Percentiles rank a stretch among this genome's conserved stretches.
These are phyloP conservation scores for Aphis gossypii DNA, from an alignment of 1,140 invertebrate species.

Conservation along the genomic window DNA sequence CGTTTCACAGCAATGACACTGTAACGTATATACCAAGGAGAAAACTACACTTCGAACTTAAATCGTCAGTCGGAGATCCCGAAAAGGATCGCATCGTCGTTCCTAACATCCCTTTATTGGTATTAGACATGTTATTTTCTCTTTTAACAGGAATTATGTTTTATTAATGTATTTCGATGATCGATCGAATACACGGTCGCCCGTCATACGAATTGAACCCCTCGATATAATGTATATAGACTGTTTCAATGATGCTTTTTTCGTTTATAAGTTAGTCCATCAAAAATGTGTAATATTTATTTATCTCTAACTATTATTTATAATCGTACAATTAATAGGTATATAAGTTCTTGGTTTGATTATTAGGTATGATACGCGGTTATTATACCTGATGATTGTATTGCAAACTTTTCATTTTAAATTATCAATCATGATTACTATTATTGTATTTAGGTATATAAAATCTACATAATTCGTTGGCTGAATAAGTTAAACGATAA, in stretches of 20 bases:
- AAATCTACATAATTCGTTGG: not conserved
- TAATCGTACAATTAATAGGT: not conserved
- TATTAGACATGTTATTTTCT: slow-evolving; percentile 62
- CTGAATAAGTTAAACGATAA: not conserved
- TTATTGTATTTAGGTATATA: not conserved
- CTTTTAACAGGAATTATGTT: not conserved
- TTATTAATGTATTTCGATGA: no score
- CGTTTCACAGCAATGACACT: slow-evolving; percentile 78
- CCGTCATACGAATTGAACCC: not conserved
- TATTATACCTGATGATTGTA: not conserved
- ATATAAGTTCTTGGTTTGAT: no score
- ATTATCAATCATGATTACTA: not conserved
- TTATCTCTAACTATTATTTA: not conserved
- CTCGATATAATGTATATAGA: not conserved
- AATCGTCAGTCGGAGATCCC: slow-evolving; percentile 75
- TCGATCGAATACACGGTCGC: no score
- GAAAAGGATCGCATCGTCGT: slow-evolving; percentile 72
- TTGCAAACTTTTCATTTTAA: not conserved
- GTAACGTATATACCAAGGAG: slow-evolving; percentile 77
- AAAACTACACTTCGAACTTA: slow-evolving; percentile 71
- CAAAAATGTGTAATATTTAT: not conserved
- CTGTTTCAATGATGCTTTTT: not conserved
- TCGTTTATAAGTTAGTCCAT: not conserved
- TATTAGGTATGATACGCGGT: not conserved
- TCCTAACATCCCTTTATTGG: slow-evolving; percentile 82